Evolutionary conservation across 2,888 invertebrate species (phyloP), one percentile per base, ranked within the genome.

Genomic region (Tetropium fuscum): DNA sequence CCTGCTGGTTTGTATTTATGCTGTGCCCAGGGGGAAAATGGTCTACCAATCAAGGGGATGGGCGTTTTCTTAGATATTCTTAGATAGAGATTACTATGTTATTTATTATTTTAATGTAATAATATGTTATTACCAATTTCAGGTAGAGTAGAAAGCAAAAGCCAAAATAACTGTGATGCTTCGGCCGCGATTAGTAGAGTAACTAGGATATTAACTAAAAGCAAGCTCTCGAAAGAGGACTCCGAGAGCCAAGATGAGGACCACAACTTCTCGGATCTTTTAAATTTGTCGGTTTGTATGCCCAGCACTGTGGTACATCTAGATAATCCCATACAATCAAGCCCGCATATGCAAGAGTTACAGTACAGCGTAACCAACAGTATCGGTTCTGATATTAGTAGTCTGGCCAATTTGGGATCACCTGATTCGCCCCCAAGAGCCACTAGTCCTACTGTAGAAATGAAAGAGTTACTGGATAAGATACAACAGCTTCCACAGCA

Each of bases 361-460:
- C 74, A 75, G 11, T 80, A 77, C 54, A 80, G 79, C 43, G 78
- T 80, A 10, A 79, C 81, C 3, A 82, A 80, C 68, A 81, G 81
- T 60, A 81, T 81, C 71, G 81, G 67, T 16, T 67, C 89, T n/a
- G 89, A 88, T 72, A 87, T 90, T 56, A 90, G 90, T 74, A 90
- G 90, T 77, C 80, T 90, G 68, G 87, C 87, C 4, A 89, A 89
- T 74, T 78, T 86, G 58, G 88, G 87, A 43, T 88, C 89, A 4
- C 88, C 88, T 19, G 87, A 87, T 67, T 93, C 93, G 0, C 93
- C 93, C 0, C 93, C 93, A 0, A 87, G 89, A 70, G 91, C 92
- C 1, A 93, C 92, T n/a, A 92, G 92, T 75, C 93, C 93, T 3
- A 92, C 92, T 7, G 85, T 88, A 66, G 90, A 90, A 75, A 88